A percentile compares a stretch with the other conserved stretches of the same genome.
Evolutionary conservation across 2,888 invertebrate species (phyloP).

Genomic region (Cheiracanthium punctorium): DNA sequence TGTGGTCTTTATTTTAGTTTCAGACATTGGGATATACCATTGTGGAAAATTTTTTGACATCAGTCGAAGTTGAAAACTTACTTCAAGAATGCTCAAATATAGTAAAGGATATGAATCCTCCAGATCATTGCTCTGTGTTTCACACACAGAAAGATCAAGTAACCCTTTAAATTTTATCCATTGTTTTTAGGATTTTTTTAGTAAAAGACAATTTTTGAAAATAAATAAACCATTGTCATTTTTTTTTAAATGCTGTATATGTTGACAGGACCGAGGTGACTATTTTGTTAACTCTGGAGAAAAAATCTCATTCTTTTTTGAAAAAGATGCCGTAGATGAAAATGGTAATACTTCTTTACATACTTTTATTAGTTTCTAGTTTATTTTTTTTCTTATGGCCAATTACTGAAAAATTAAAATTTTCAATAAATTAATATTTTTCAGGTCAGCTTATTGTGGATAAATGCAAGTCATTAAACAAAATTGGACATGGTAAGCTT

Average conservation of each 20-base stretch:
- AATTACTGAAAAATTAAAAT: too few relatives aligned
- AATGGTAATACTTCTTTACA: conserved; percentile 75
- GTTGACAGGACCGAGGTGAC: conserved; percentile 78
- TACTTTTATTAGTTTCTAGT: too few relatives aligned
- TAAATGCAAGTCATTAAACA: conserved; percentile 47
- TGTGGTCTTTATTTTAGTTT: conserved; percentile 21
- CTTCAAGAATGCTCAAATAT: conserved; percentile 29
- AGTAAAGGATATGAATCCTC: conserved; percentile 35
- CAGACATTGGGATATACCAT: conserved; percentile 24
- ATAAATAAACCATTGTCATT: too few relatives aligned
- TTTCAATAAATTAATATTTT: too few relatives aligned
- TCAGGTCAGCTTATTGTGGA: conserved; percentile 41
- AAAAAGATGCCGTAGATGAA: conserved; percentile 85
- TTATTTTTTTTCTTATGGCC: too few relatives aligned
- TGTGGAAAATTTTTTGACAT: conserved; percentile 28
- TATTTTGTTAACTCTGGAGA: conserved; percentile 95
- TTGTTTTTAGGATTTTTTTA: too few relatives aligned
- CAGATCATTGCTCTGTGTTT: conserved; percentile 48
- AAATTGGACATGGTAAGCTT: conserved; percentile 59
- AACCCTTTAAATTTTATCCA: neutral
- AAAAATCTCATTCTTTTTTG: conserved; percentile 94
- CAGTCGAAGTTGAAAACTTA: conserved; percentile 32
- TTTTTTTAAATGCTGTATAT: too few relatives aligned
- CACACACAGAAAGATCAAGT: conserved; percentile 56
- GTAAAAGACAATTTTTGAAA: too few relatives aligned